Evolutionary conservation across 2,797 vertebrate species (phyloP).

Genomic region (Acipenser oxyrinchus): DNA sequence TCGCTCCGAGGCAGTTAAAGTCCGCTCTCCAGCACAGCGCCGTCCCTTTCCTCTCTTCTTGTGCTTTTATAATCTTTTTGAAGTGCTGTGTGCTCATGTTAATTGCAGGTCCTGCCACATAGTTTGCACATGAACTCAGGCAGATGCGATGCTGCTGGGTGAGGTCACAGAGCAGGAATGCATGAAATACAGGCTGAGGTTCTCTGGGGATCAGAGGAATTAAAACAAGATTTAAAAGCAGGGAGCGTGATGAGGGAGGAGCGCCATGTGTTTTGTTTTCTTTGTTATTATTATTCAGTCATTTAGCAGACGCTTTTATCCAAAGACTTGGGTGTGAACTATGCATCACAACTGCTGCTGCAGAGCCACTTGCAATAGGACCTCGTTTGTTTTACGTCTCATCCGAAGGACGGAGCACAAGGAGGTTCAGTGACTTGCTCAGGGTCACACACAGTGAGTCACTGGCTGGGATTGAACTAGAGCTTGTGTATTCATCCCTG

Average conservation of each 20-base stretch:
- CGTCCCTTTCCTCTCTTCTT: not conserved
- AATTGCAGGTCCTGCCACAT: not conserved
- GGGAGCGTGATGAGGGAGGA: not conserved
- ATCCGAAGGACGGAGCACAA: too few species aligned
- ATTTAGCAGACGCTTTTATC: too few species aligned
- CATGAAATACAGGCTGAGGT: not conserved
- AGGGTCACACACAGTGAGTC: too few species aligned
- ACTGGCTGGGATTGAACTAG: too few species aligned
- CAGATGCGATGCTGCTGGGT: not conserved
- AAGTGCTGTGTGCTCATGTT: not conserved
- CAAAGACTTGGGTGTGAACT: too few species aligned
- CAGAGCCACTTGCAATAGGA: too few species aligned
- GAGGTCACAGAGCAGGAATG: not conserved
- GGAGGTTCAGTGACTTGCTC: too few species aligned
- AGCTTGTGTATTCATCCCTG: too few species aligned
- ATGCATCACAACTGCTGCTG: too few species aligned
- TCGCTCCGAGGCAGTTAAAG: too few species aligned
- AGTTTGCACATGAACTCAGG: slow-evolving; percentile 3
- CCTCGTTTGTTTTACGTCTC: too few species aligned
- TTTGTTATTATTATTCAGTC: not conserved
- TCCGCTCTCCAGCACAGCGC: not conserved
- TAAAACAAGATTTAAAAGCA: too few species aligned
- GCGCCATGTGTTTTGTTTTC: not conserved
- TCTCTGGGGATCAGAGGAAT: not conserved
- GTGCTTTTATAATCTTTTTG: not conserved